Conservation (phyloP, 2,113 vertebrate species). For the Candoia aspera region DNA sequence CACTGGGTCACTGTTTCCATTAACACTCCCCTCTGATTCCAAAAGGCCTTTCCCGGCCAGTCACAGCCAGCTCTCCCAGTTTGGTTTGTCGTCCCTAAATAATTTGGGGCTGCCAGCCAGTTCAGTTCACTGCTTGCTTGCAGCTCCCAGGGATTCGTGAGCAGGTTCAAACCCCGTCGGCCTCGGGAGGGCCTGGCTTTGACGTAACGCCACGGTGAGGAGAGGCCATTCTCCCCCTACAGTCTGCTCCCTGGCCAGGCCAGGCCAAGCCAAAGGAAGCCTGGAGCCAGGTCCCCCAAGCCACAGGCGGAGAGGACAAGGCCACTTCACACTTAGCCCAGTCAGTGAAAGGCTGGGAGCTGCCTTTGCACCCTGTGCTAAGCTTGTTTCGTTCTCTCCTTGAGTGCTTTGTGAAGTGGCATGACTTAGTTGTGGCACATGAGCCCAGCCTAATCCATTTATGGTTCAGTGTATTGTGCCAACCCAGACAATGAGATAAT, state of each 20-base stretch:
- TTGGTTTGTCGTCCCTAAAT: neutral
- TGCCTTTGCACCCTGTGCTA: neutral
- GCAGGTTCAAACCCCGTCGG: no score
- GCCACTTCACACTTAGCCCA: neutral
- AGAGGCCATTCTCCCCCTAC: neutral
- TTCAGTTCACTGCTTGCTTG: neutral
- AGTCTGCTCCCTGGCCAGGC: no score
- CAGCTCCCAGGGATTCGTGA: neutral
- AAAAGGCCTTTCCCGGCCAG: neutral
- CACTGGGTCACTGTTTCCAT: neutral
- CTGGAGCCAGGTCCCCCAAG: neutral
- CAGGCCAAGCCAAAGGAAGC: neutral
- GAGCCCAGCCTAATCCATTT: neutral
- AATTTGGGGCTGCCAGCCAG: neutral
- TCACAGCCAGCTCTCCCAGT: fast-evolving
- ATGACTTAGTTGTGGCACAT: neutral
- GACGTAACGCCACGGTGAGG: neutral
- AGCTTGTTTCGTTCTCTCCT: neutral
- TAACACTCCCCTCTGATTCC: neutral
- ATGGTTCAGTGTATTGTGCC: neutral
- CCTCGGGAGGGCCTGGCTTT: neutral
- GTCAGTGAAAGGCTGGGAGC: neutral
- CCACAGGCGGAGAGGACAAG: neutral
- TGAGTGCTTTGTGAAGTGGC: neutral
- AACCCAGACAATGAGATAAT: neutral